Evolutionary conservation across 1,140 invertebrate genomes (phyloP).

Genomic region (Calosoma granatense): DNA sequence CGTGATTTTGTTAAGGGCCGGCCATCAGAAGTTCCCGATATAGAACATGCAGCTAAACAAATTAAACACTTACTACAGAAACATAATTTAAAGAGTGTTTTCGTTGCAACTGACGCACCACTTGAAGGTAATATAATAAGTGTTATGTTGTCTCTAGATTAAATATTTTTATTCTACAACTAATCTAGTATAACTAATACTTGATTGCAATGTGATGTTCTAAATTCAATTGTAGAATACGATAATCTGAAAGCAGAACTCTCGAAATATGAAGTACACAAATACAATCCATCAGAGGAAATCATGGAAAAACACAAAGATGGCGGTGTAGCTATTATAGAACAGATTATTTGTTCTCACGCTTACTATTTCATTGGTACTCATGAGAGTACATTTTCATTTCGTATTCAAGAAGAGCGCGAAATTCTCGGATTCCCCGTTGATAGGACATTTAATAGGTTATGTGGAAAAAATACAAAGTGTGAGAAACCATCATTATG

Average conservation of each 20-base stretch:
- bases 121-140: conserved; percentile 30
- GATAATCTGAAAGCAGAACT: conserved; percentile 17
- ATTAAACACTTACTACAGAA: conserved; percentile 49
- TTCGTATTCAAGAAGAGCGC: conserved; percentile 92
- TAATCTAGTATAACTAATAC: no score
- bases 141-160: not conserved
- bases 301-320: conserved; percentile 53
- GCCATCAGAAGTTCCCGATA: conserved; percentile 55
- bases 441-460: conserved; percentile 77
- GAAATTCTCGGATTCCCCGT: conserved; percentile 83
- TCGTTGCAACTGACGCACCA: conserved; percentile 74
- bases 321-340: conserved; percentile 87
- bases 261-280: conserved; percentile 37
- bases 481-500: conserved; percentile 39
- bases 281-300: conserved; percentile 37
- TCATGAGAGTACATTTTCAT: conserved; percentile 90
- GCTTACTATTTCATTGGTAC: conserved; percentile 85
- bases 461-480: conserved; percentile 53
- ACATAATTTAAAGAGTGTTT: conserved; percentile 53
- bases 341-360: conserved; percentile 91
- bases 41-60: conserved; percentile 60
- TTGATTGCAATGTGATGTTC: no score
- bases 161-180: no score
- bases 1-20: conserved; percentile 68
- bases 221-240: not conserved